Conservation (phyloP, 2,113 vertebrate species). For the Spilogale gracilis region DNA sequence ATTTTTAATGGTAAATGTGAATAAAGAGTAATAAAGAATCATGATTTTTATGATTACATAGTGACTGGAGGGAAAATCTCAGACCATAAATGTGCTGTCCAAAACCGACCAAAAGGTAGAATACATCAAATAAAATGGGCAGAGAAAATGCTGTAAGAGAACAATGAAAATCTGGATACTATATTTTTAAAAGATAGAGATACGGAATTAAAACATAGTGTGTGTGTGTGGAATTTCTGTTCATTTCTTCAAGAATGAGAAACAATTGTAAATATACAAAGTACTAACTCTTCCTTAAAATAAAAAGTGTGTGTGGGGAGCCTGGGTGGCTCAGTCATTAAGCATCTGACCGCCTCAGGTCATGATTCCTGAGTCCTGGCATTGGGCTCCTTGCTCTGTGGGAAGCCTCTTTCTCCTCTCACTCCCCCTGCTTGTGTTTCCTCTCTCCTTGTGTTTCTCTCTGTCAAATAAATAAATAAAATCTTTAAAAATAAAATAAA, state of each 20-base stretch:
- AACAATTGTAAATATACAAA: neutral
- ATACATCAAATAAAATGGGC: neutral
- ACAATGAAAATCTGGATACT: neutral
- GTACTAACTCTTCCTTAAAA: neutral
- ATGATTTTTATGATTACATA: neutral
- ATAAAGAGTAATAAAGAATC: neutral
- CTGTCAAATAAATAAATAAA: too few relatives aligned
- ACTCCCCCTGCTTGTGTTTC: too few relatives aligned
- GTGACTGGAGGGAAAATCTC: neutral
- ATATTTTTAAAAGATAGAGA: neutral
- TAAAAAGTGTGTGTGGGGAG: neutral
- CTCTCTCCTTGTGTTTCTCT: too few relatives aligned
- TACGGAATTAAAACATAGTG: neutral
- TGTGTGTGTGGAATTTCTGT: neutral
- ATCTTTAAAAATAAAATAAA: too few relatives aligned
- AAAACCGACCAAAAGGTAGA: neutral
- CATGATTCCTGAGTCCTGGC: too few relatives aligned
- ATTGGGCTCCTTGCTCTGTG: too few relatives aligned
- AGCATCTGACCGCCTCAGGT: too few relatives aligned
- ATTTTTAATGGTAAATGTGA: constrained; percentile 4
- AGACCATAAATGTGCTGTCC: neutral
- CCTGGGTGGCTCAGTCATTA: too few relatives aligned
- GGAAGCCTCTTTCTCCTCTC: too few relatives aligned
- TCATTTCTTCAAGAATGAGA: neutral
- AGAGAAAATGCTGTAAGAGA: neutral